Percentiles rank a stretch among this genome's conserved stretches.
Evolutionary conservation across 1,140 invertebrate genomes (phyloP).

Genomic region (Ceratoteleas bidentatus): DNA sequence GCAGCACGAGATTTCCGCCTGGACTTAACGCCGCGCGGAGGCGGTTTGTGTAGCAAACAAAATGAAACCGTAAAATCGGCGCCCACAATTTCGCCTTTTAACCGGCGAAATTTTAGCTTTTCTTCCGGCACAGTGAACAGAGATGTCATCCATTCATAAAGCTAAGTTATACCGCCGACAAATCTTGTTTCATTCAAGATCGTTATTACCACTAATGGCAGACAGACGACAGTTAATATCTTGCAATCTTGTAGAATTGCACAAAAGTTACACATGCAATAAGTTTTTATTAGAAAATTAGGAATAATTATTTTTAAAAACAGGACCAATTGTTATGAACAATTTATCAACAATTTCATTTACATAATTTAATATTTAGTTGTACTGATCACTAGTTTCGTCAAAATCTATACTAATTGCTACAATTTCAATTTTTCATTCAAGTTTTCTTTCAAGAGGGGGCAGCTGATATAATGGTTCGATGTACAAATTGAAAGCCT

Average conservation of each 20-base stretch:
- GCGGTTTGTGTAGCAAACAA: constrained; percentile 78
- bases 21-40: constrained; percentile 62
- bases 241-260: background rate
- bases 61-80: constrained; percentile 70
- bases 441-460: constrained; percentile 9
- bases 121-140: constrained; percentile 33
- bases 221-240: background rate
- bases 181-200: constrained; percentile 13
- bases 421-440: too few species aligned
- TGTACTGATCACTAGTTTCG: too few species aligned
- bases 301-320: too few species aligned
- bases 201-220: background rate
- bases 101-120: constrained; percentile 10
- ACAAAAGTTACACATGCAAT: background rate
- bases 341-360: too few species aligned
- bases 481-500: constrained; percentile 16
- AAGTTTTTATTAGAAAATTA: too few species aligned
- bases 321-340: too few species aligned
- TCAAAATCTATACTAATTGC: too few species aligned
- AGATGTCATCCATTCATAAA: constrained; percentile 44
- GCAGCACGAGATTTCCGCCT: constrained; percentile 76
- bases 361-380: too few species aligned
- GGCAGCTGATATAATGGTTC: constrained; percentile 55
- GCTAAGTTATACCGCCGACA: constrained; percentile 18
- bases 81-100: constrained; percentile 35